Percentiles rank a stretch among this genome's conserved stretches.
Evolutionary conservation across 2,888 invertebrate species (phyloP).

Genomic region (Hartigia nigra): DNA sequence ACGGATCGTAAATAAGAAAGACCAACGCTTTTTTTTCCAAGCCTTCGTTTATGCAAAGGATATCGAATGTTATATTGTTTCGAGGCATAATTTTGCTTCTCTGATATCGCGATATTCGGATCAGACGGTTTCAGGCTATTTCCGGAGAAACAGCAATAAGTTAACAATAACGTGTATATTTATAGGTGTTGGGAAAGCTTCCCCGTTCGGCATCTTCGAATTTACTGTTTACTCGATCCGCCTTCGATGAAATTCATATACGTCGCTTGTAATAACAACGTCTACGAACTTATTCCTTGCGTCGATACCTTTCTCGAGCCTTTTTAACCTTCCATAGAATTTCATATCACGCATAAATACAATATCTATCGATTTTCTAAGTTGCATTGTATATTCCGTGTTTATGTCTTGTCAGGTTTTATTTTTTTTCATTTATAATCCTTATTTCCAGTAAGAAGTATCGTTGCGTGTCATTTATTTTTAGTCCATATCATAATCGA

Average conservation of each 20-base stretch:
- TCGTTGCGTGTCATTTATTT: neutral
- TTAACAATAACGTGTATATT: constrained; percentile 15
- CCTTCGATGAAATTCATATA: constrained; percentile 2
- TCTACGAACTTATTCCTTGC: neutral
- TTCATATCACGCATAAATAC: neutral
- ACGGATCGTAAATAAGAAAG: constrained; percentile 48
- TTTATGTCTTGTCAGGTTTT: no score
- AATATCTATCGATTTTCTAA: neutral
- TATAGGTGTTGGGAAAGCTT: constrained; percentile 11
- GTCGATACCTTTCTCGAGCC: neutral
- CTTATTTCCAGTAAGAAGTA: neutral
- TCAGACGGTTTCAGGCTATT: constrained; percentile 10
- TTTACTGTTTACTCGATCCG: constrained; percentile 17
- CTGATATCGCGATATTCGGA: neutral
- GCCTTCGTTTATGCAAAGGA: constrained; percentile 8
- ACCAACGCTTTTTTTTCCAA: constrained; percentile 11
- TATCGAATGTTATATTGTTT: constrained; percentile 11
- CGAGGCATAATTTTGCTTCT: neutral
- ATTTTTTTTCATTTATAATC: no score
- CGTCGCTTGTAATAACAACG: neutral
- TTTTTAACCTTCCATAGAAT: neutral
- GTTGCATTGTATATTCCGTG: no score
- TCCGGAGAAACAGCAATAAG: constrained; percentile 19
- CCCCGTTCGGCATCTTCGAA: constrained; percentile 10
- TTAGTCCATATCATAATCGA: neutral